Evolutionary conservation across 2,797 vertebrate species (phyloP).

Genomic region (Crocodylus rhombifer): DNA sequence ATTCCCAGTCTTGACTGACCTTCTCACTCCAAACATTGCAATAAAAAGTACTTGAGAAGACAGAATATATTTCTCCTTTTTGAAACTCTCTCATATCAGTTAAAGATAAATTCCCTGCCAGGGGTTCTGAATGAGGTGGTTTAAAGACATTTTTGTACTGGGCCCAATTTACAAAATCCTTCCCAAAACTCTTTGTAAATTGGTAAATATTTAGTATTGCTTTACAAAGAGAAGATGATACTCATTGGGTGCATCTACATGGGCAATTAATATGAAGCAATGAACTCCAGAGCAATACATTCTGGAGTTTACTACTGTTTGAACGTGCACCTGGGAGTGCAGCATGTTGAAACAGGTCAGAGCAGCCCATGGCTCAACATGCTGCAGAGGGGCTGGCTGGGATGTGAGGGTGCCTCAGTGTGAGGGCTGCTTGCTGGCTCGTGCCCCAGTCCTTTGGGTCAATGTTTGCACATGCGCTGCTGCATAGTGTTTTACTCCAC

Average conservation of each 20-base stretch:
- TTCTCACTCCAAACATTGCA: constrained; percentile 13
- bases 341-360: too few species aligned
- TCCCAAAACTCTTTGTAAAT: neutral
- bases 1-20: constrained; percentile 19
- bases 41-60: neutral
- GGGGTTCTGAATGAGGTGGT: neutral
- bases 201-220: neutral
- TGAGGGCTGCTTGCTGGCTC: neutral
- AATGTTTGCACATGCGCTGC: neutral
- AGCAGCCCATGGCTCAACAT: too few species aligned
- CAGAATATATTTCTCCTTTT: neutral
- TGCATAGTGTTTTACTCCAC: too few species aligned
- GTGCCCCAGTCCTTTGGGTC: neutral
- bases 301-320: too few species aligned
- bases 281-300: too few species aligned
- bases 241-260: neutral
- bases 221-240: neutral
- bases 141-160: neutral
- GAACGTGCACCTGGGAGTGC: too few species aligned
- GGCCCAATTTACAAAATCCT: neutral
- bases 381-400: too few species aligned
- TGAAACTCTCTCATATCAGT: neutral
- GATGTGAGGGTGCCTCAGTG: too few species aligned
- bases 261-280: too few species aligned
- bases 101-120: neutral